phyloP scores from a whole-genome alignment of 2,888 invertebrate species.

The Lochmaea capreae region DNA sequence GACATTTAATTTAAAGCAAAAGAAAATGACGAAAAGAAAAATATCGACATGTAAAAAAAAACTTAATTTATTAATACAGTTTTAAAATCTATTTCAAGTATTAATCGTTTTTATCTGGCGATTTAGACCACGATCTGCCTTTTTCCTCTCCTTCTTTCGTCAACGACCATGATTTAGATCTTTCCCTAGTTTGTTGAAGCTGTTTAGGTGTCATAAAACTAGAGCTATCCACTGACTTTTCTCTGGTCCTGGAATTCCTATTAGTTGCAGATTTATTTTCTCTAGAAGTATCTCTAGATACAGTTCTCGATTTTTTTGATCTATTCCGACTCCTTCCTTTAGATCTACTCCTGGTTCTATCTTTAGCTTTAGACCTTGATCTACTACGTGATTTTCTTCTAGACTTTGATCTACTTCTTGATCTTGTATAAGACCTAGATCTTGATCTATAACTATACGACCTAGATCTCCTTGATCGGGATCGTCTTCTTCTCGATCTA shows the following conservation, averaged over 20 bases:
- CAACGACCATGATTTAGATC: slow-evolving; percentile 72
- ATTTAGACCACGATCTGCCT: slow-evolving; percentile 68
- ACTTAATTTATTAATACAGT: too few species aligned
- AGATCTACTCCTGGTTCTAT: slow-evolving; percentile 34
- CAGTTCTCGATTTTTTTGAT: not conserved
- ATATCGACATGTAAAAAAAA: not conserved
- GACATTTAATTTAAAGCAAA: too few species aligned
- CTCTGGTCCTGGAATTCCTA: slow-evolving; percentile 43
- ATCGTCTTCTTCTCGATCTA: slow-evolving; percentile 50
- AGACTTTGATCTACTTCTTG: slow-evolving; percentile 50
- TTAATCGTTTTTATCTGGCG: slow-evolving; percentile 58
- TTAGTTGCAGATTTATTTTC: slow-evolving; percentile 37
- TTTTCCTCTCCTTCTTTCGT: slow-evolving; percentile 65
- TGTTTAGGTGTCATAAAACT: slow-evolving; percentile 61
- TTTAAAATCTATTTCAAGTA: too few species aligned
- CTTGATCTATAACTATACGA: slow-evolving; percentile 46
- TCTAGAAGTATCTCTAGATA: slow-evolving; percentile 7
- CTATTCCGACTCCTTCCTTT: not conserved
- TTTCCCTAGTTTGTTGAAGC: slow-evolving; percentile 56
- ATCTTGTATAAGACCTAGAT: slow-evolving; percentile 40
- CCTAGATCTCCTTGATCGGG: slow-evolving; percentile 56
- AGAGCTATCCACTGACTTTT: slow-evolving; percentile 60
- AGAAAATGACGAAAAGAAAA: too few species aligned
- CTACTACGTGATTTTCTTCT: slow-evolving; percentile 40
- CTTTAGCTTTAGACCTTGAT: slow-evolving; percentile 30